Conservation (phyloP, 2,888 invertebrate species). For the Papilio gigon region DNA sequence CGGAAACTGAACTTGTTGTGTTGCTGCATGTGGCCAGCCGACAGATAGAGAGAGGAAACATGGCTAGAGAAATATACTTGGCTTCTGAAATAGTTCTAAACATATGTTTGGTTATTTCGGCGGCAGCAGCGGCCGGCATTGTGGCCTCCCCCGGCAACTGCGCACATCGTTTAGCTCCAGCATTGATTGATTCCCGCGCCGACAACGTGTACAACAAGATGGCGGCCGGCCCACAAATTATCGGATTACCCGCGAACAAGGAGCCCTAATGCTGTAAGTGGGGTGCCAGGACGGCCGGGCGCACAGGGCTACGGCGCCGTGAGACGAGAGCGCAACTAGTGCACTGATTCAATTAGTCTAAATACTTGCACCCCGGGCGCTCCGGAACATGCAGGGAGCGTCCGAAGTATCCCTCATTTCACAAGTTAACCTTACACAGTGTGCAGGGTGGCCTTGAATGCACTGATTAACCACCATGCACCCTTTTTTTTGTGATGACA, state of each 20-base stretch:
- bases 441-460: too few species aligned
- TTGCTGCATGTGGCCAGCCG: neutral
- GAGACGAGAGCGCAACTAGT: neutral
- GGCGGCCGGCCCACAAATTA: conserved; percentile 59
- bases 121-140: conserved; percentile 17
- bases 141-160: conserved; percentile 18
- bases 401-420: too few species aligned
- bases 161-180: conserved; percentile 22
- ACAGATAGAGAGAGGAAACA: neutral
- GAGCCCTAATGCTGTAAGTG: conserved; percentile 65
- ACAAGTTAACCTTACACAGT: too few species aligned
- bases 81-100: conserved; percentile 10
- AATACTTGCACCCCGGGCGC: neutral
- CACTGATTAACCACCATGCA: too few species aligned
- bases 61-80: neutral
- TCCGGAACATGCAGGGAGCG: too few species aligned
- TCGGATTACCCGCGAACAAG: conserved; percentile 65
- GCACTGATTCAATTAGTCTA: conserved; percentile 1
- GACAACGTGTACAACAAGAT: conserved; percentile 51
- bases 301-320: neutral
- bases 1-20: too few species aligned
- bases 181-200: conserved; percentile 31
- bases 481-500: too few species aligned
- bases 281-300: conserved; percentile 49
- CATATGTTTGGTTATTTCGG: neutral